phyloP scores from a whole-genome alignment of 2,797 vertebrate genomes.

The Semotilus atromaculatus region DNA sequence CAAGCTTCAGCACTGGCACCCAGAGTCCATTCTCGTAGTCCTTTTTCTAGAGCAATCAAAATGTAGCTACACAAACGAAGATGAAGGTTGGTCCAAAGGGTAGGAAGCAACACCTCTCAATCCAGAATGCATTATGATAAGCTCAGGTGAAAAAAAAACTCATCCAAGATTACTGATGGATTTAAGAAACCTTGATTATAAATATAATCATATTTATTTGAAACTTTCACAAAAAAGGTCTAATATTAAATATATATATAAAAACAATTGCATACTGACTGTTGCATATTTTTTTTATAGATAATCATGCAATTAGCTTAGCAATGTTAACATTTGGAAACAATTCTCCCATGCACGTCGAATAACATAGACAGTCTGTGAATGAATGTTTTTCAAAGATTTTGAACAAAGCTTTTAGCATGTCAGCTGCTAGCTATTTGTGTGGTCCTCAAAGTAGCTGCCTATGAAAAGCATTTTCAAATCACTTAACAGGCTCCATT shows the following conservation, averaged over 20 bases:
- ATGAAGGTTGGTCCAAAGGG: background rate
- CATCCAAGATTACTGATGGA: background rate
- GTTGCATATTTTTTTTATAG: background rate
- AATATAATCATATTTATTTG: background rate
- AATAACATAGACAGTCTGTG: background rate
- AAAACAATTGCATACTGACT: too few relatives aligned
- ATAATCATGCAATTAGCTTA: background rate
- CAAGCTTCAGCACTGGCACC: conserved; percentile 21
- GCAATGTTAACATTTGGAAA: background rate
- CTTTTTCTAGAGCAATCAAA: conserved; percentile 15
- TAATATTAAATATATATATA: too few relatives aligned
- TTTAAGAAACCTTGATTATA: background rate
- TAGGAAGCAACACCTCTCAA: background rate
- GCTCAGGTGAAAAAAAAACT: background rate
- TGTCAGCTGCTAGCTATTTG: conserved; percentile 1
- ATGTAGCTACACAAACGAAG: background rate
- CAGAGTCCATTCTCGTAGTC: background rate
- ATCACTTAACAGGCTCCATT: background rate
- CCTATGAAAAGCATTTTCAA: background rate
- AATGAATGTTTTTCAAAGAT: background rate
- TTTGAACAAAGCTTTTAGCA: background rate
- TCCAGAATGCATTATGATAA: background rate
- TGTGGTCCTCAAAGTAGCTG: background rate
- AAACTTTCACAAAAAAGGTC: background rate
- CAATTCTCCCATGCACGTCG: background rate